phyloP scores from a whole-genome alignment of 2,113 vertebrate species.

The Tragelaphus buxtoni region DNA sequence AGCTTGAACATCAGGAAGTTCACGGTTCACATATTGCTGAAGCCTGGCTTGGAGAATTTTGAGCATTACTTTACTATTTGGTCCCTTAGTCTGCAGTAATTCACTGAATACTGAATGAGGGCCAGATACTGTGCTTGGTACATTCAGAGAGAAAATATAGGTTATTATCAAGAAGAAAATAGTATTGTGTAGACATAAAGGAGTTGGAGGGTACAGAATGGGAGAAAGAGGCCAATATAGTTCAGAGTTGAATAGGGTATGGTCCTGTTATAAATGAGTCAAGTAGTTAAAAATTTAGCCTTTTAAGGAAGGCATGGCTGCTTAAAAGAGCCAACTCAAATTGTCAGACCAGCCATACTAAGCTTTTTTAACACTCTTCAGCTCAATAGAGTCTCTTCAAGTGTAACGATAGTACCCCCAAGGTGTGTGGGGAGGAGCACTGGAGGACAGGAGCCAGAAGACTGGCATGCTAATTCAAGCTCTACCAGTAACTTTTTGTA shows the following conservation, averaged over 20 bases:
- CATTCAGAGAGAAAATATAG: background rate
- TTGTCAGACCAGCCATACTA: background rate
- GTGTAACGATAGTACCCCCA: background rate
- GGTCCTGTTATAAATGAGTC: background rate
- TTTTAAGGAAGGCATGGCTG: background rate
- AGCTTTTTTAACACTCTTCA: background rate
- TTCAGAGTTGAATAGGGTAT: background rate
- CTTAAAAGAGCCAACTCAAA: background rate
- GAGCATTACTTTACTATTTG: no score
- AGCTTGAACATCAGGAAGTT: no score
- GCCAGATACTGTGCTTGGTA: background rate
- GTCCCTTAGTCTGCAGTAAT: background rate
- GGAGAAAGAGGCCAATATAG: background rate
- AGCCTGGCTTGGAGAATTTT: no score
- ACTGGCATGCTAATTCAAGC: background rate
- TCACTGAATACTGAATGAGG: background rate
- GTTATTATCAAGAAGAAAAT: conserved; percentile 5
- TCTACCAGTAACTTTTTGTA: background rate
- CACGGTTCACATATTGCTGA: no score
- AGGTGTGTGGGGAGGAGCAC: background rate
- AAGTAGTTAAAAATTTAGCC: background rate
- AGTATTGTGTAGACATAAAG: background rate
- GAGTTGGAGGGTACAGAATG: background rate
- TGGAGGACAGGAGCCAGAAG: background rate
- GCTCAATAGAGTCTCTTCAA: background rate